Evolutionary conservation across 1,140 invertebrate genomes (phyloP).

Genomic region (Grapholita molesta): DNA sequence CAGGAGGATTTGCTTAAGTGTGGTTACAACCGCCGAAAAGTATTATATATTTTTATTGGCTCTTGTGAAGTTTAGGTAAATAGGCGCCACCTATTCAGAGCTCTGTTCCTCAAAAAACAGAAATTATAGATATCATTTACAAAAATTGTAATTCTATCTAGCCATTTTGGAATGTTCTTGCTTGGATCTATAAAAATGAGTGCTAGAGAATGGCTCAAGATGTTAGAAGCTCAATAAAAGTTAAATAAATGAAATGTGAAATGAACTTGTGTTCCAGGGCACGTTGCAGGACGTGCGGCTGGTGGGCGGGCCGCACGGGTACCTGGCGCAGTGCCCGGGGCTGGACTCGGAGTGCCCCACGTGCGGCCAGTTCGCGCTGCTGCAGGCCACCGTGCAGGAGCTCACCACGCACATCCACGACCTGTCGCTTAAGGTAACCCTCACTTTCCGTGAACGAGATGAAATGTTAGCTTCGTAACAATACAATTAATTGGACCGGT

Average conservation of each 20-base stretch:
- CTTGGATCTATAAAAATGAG: too few species aligned
- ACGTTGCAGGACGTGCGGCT: slow-evolving; percentile 92
- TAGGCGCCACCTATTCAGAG: too few species aligned
- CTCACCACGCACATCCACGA: slow-evolving; percentile 83
- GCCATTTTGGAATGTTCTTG: too few species aligned
- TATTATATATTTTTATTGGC: too few species aligned
- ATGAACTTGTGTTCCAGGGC: slow-evolving; percentile 79
- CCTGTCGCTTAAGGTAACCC: slow-evolving; percentile 83
- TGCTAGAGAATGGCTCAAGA: too few species aligned
- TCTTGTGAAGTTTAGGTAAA: too few species aligned
- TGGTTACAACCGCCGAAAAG: too few species aligned
- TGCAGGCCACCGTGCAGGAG: slow-evolving; percentile 86
- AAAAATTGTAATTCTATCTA: too few species aligned
- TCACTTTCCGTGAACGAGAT: not conserved
- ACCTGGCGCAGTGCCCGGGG: slow-evolving; percentile 91
- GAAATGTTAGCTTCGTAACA: not conserved
- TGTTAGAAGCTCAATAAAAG: slow-evolving; percentile 16
- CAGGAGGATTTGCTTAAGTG: too few species aligned
- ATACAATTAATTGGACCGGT: not conserved
- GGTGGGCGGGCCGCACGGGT: slow-evolving; percentile 90
- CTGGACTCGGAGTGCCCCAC: slow-evolving; percentile 92
- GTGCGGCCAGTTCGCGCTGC: slow-evolving; percentile 90
- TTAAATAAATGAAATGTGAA: not conserved
- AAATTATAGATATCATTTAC: too few species aligned
- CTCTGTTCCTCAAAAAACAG: too few species aligned